Percentiles rank a stretch among this genome's conserved stretches.
These are phyloP conservation scores for Phymorhynchus buccinoides DNA, from an alignment of 1,140 invertebrate species.

Conservation along the genomic window DNA sequence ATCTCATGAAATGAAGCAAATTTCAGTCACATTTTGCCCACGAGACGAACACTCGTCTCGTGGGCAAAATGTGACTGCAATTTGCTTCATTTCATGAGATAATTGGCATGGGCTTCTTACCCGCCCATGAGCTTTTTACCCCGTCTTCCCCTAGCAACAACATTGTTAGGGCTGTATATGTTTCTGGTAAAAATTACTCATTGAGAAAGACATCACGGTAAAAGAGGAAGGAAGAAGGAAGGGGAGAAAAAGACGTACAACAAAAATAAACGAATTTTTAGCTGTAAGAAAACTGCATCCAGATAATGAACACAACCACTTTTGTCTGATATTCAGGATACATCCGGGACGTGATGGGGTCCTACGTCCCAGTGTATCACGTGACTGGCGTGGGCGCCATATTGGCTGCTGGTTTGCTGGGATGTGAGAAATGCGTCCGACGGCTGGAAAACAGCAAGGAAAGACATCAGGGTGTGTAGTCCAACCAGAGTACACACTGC, in stretches of 20 bases:
- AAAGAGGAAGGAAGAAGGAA: background rate
- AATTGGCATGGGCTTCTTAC: too few relatives aligned
- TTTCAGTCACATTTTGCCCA: too few relatives aligned
- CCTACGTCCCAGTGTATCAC: conserved; percentile 23
- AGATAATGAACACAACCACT: too few relatives aligned
- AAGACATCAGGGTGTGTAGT: background rate
- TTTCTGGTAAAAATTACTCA: background rate
- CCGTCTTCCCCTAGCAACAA: too few relatives aligned
- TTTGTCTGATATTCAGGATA: background rate
- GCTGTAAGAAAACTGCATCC: too few relatives aligned
- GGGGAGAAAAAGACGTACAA: background rate
- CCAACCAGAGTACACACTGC: too few relatives aligned
- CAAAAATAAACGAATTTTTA: background rate
- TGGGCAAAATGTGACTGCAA: too few relatives aligned
- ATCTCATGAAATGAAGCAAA: too few relatives aligned
- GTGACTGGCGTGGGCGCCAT: conserved; percentile 10
- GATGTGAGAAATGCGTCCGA: background rate
- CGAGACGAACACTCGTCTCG: too few relatives aligned
- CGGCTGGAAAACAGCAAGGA: background rate
- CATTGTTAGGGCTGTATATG: too few relatives aligned
- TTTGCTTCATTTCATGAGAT: too few relatives aligned
- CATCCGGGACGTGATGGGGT: conserved; percentile 21
- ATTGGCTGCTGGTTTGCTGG: conserved; percentile 6
- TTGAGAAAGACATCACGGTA: background rate
- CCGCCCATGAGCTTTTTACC: too few relatives aligned